Percentiles rank a stretch among this genome's conserved stretches.
phyloP scores from a whole-genome alignment of 2,113 vertebrate species.

The Gobiocypris rarus region DNA sequence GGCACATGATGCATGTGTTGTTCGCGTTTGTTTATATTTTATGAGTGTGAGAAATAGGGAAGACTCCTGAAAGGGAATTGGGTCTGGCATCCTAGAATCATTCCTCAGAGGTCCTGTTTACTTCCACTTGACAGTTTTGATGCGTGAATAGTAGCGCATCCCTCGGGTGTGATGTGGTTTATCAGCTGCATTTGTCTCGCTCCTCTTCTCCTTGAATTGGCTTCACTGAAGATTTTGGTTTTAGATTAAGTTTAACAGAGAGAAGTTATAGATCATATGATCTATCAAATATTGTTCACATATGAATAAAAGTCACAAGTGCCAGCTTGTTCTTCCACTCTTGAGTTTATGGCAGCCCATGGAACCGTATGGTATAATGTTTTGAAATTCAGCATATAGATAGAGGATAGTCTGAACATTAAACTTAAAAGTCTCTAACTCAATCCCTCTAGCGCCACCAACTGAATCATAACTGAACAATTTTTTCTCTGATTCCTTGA shows the following conservation, averaged over 20 bases:
- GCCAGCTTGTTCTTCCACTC: background rate
- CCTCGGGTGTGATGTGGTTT: background rate
- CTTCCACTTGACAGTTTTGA: constrained; percentile 22
- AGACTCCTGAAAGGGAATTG: constrained; percentile 1
- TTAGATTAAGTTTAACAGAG: background rate
- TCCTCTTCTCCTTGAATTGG: background rate
- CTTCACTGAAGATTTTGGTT: background rate
- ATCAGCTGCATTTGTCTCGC: constrained; percentile 9
- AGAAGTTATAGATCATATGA: background rate
- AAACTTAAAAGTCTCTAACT: too few relatives aligned
- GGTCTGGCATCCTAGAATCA: constrained; percentile 9
- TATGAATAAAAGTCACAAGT: background rate
- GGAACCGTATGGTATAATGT: too few relatives aligned
- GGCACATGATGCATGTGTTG: constrained; percentile 22
- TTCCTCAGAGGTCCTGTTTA: constrained; percentile 10
- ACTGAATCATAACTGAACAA: too few relatives aligned
- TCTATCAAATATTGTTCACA: too few relatives aligned
- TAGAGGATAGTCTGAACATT: too few relatives aligned
- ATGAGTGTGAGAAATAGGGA: constrained; percentile 15
- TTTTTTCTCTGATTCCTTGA: too few relatives aligned
- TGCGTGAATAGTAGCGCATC: background rate
- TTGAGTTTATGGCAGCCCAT: too few relatives aligned
- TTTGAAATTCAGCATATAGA: too few relatives aligned
- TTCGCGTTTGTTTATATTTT: constrained; percentile 10
- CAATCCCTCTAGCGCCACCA: too few relatives aligned